A percentile compares a stretch with the other conserved stretches of the same genome.
Conservation (phyloP, 2,888 invertebrate species). For the Spicauda simplicius region DNA sequence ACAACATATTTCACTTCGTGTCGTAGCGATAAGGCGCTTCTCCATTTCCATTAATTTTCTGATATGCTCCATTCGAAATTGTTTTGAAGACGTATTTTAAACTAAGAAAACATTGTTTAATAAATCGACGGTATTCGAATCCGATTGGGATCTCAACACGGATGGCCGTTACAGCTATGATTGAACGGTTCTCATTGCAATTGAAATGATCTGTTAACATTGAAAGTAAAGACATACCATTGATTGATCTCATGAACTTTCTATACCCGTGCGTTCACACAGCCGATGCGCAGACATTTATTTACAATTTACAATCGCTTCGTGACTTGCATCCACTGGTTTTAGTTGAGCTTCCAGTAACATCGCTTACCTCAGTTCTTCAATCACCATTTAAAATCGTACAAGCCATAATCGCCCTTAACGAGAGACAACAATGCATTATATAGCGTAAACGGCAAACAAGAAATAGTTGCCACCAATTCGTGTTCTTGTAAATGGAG, state of each 20-base stretch:
- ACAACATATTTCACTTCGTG: conserved; percentile 67
- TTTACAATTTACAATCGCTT: conserved; percentile 66
- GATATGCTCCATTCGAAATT: conserved; percentile 45
- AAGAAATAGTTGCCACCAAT: conserved; percentile 30
- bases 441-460: conserved; percentile 26
- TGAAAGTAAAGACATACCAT: conserved; percentile 51
- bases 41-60: conserved; percentile 65
- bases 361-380: conserved; percentile 41
- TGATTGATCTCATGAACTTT: conserved; percentile 59
- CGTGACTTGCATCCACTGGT: conserved; percentile 62
- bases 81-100: conserved; percentile 60
- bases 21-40: conserved; percentile 69
- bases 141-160: conserved; percentile 31
- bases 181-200: conserved; percentile 48
- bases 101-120: conserved; percentile 65
- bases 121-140: conserved; percentile 40
- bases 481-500: conserved; percentile 59
- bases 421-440: conserved; percentile 28
- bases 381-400: conserved; percentile 35
- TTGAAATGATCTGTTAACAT: conserved; percentile 47
- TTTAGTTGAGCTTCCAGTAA: conserved; percentile 65
- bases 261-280: conserved; percentile 46
- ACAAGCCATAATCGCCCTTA: conserved; percentile 33
- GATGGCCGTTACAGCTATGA: conserved; percentile 49
- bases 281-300: conserved; percentile 40